Conservation (phyloP, 2,113 vertebrate genomes). For the Callionymus lyra region DNA sequence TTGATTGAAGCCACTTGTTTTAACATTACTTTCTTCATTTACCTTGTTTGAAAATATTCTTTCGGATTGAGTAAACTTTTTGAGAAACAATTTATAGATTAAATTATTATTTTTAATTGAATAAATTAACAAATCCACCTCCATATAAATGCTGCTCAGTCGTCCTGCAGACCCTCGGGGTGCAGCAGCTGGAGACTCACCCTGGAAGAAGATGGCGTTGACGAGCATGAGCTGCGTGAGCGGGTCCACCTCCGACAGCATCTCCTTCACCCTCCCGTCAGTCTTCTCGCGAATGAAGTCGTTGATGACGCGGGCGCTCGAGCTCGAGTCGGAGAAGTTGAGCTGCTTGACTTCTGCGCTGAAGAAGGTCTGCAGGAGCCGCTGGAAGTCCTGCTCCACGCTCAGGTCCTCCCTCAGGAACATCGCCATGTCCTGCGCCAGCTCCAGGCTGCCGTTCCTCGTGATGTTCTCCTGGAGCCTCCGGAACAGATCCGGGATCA, state of each 20-base stretch:
- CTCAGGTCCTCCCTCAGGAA: constrained; percentile 68
- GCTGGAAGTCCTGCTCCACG: constrained; percentile 63
- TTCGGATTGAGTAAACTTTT: too few relatives aligned
- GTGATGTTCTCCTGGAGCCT: constrained; percentile 67
- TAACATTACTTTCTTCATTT: too few relatives aligned
- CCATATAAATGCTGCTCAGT: too few relatives aligned
- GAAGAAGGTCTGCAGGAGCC: constrained; percentile 73
- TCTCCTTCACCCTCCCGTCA: constrained; percentile 57
- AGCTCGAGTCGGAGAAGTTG: constrained; percentile 64
- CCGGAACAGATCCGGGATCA: constrained; percentile 71
- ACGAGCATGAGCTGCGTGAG: constrained; percentile 70
- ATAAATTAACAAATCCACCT: too few relatives aligned
- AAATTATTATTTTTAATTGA: too few relatives aligned
- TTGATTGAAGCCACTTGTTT: too few relatives aligned
- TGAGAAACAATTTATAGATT: too few relatives aligned
- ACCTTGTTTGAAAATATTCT: too few relatives aligned
- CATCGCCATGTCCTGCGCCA: constrained; percentile 68
- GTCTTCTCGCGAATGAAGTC: constrained; percentile 70
- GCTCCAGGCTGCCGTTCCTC: constrained; percentile 56
- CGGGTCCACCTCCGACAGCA: constrained; percentile 67
- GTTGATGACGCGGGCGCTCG: constrained; percentile 67
- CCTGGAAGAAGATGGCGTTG: constrained; percentile 80
- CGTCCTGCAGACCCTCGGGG: too few relatives aligned
- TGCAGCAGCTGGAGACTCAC: constrained; percentile 51
- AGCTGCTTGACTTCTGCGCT: constrained; percentile 65